A percentile compares a stretch with the other conserved stretches of the same genome.
Evolutionary conservation across 2,113 vertebrate species (phyloP).

Genomic region (Tapirus terrestris): DNA sequence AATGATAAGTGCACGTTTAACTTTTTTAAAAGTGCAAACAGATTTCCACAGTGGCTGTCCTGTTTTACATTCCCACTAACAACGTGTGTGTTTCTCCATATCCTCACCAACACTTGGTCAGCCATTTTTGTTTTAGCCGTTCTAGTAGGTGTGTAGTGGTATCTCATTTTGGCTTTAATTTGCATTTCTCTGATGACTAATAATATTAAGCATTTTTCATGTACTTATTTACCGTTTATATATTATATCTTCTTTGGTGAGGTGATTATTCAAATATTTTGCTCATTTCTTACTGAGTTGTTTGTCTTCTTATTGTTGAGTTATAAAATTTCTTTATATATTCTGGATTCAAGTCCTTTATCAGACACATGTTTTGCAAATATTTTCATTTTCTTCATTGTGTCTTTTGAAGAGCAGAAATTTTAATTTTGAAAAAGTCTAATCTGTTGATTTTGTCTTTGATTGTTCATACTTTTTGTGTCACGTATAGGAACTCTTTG

Average conservation of each 20-base stretch:
- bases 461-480: neutral
- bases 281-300: neutral
- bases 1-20: neutral
- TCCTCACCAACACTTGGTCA: neutral
- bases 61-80: neutral
- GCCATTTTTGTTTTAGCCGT: neutral
- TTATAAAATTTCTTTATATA: neutral
- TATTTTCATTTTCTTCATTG: constrained; percentile 10
- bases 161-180: neutral
- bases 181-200: neutral
- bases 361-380: neutral
- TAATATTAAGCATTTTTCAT: neutral
- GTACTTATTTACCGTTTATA: neutral
- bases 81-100: neutral
- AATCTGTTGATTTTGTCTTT: neutral
- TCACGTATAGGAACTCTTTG: neutral
- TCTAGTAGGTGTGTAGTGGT: neutral
- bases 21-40: neutral
- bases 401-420: neutral
- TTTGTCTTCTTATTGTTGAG: neutral
- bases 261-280: neutral
- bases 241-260: neutral
- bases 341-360: neutral
- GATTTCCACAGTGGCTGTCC: neutral
- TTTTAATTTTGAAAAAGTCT: neutral